Evolutionary conservation across 2,888 invertebrate genomes (phyloP), one percentile per base, ranked within the genome.

Genomic region (Psococerastis gibbosa): DNA sequence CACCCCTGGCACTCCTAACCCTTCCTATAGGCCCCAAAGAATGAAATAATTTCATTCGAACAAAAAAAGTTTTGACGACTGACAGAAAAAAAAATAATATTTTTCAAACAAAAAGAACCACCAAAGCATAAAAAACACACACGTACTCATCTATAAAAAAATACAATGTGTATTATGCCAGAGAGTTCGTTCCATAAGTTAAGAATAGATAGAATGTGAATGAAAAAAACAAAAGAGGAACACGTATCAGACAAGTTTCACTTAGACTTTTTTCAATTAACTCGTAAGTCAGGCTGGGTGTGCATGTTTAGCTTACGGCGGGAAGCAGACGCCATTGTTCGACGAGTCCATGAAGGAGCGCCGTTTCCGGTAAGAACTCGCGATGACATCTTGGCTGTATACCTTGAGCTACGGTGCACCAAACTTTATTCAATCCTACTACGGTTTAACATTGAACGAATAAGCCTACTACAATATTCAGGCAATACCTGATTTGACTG

Each of bases 211-310:
- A 27, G 27, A 11, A 9, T 9, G 27, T 6, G 20, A 6, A n/a
- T 38, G 22, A 38, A 38, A 38, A 15, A 38, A 38, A 38, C 38
- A 38, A 38, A 38, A 38, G 38, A 38, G 20, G 22, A 22, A 38
- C 38, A 38, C 38, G 38, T 38, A 38, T 17, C 38, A 38, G 38
- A 38, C 38, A 38, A 38, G 38, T 38, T 38, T 38, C 38, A 38
- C 38, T 38, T 38, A 38, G 27, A 27, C 22, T 38, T 17, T 38
- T 38, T 38, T 38, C 38, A 38, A 38, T 38, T 38, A 38, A 27
- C 27, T 27, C 27, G 27, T 27, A 27, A 11, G 27, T 6, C 27
- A 9, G 27, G 27, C 6, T 6, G 27, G 11, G 11, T 11, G 11
- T 11, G 8, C 27, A 27, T 27, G 27, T 11, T 27, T 27, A 27